Evolutionary conservation across 2,888 invertebrate species (phyloP).

Genomic region (Drosophila atripex): DNA sequence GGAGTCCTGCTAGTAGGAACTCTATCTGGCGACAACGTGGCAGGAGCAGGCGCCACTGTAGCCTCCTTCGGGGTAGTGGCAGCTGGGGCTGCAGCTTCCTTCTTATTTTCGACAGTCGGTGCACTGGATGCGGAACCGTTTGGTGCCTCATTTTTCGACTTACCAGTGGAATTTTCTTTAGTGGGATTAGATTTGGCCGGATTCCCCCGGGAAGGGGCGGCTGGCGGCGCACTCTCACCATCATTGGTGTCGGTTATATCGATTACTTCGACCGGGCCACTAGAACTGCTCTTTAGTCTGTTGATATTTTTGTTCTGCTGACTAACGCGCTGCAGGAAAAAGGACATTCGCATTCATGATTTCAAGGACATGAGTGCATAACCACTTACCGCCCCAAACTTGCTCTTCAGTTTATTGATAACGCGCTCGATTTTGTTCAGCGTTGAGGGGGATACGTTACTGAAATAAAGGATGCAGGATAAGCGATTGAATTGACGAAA

Average conservation of each 20-base stretch:
- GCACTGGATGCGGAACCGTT: neutral
- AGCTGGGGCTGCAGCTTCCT: neutral
- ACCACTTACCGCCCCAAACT: conserved; percentile 21
- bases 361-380: neutral
- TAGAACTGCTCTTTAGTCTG: neutral
- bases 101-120: neutral
- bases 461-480: neutral
- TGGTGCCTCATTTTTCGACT: neutral
- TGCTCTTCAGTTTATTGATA: conserved; percentile 14
- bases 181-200: neutral
- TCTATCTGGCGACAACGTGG: neutral
- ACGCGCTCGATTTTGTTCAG: conserved; percentile 22
- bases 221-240: neutral
- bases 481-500: too few relatives aligned
- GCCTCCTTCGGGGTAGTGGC: neutral
- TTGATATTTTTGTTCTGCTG: neutral
- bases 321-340: neutral
- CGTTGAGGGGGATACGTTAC: neutral
- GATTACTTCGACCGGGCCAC: neutral
- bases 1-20: neutral
- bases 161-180: neutral
- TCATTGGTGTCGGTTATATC: neutral
- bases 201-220: neutral
- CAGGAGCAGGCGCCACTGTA: neutral
- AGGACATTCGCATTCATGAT: neutral